Evolutionary conservation across 2,888 invertebrate genomes (phyloP).

Genomic region (Yponomeuta cagnagella): DNA sequence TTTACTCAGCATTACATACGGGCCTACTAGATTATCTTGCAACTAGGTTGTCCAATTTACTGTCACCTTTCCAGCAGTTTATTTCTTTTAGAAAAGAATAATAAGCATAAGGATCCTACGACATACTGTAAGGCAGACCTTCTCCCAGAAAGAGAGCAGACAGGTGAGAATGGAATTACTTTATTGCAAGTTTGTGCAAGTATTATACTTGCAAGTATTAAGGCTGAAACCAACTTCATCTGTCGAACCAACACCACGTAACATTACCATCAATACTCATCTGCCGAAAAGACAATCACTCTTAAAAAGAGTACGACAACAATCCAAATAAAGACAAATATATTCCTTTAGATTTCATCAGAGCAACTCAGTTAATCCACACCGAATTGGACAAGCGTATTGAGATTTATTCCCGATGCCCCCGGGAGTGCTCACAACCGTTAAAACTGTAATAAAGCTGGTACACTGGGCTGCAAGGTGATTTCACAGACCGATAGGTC

Average conservation of each 20-base stretch:
- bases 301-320: not conserved
- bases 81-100: too few species aligned
- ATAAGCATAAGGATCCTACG: too few species aligned
- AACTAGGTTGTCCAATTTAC: not conserved
- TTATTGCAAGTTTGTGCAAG: too few species aligned
- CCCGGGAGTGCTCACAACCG: not conserved
- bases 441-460: not conserved
- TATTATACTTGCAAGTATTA: too few species aligned
- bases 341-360: not conserved
- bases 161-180: too few species aligned
- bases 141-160: too few species aligned
- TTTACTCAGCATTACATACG: not conserved
- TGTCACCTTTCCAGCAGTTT: too few species aligned
- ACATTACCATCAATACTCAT: not conserved
- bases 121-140: too few species aligned
- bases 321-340: not conserved
- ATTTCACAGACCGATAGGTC: not conserved
- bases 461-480: not conserved
- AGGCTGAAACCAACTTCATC: too few species aligned
- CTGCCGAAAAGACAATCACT: not conserved
- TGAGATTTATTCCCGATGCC: conserved; percentile 38
- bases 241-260: not conserved
- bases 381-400: conserved; percentile 23
- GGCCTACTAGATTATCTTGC: not conserved
- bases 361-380: conserved; percentile 3